Base-by-base conservation (phyloP, 2,888 invertebrate species). In the Hirtodrosophila confusa region DNA sequence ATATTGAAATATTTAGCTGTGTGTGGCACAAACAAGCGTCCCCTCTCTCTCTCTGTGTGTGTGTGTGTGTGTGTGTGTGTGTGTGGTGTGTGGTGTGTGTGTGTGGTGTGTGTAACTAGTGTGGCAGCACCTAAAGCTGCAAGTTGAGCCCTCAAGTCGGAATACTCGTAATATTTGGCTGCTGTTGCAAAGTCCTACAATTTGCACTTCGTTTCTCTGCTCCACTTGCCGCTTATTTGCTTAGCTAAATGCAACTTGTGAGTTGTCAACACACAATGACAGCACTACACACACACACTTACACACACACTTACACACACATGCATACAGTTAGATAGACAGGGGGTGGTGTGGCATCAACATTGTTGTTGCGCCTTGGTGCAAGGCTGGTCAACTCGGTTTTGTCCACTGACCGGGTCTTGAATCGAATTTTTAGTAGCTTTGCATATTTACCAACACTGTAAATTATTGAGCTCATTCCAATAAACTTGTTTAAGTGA, bases 241-340 rank as follows among this genome's bases (percentile, higher is more conserved):
- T 80, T 82, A 78, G 86, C 87, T 87, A 87, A 87, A 87, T 82
- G 86, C 85, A 87, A 85, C 82, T 87, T 82, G 78, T 82, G 82
- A 70, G 76, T 78, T 87, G 82, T 87, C 82, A 85, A 85, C 83
- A 80, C 63, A 84, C 65, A 75, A 55, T 39, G 54, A 55, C 63
- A 63, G 45, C 49, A 50, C 36, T 27, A 45, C 51, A 43, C 47
- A 43, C 31, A 35, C 29, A 8, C 11, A 17, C 41, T 40, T 23
- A 12, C 33, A 27, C 31, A 11, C 33, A 33, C 33, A 36, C 37
- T 29, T 23, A 12, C 27, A 27, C 24, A 11, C 27, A 33, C 27
- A 36, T 33, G 29, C 27, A 35, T 5, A 5, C 9, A 31, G 1
- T 27, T 27, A 2, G 27, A 27, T 5, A 27, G 27, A 27, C 2